Base-by-base conservation (phyloP, 2,888 invertebrate genomes). In the Halictus quadricinctus region DNA sequence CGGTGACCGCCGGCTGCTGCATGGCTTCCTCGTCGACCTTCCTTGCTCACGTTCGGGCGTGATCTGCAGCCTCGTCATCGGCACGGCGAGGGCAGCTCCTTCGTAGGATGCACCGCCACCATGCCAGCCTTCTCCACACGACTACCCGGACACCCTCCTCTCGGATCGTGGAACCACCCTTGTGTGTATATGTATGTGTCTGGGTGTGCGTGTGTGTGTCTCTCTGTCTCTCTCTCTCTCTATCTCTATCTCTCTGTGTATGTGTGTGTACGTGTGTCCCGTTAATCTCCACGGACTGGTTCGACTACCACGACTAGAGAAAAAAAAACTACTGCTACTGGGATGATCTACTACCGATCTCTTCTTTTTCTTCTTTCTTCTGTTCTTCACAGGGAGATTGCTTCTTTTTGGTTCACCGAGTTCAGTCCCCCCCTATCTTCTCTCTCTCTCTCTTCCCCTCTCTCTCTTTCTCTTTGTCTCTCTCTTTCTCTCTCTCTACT, bases 41-140 rank as follows among this genome's bases (percentile, higher is more conserved):
- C 88, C 87, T 87, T 85, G 82, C 86, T 83, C 80, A 77, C 91
- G 87, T 80, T 80, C 85, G 81, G 77, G 83, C 80, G 86, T 80
- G 73, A 86, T 83, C 88, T 87, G 89, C 88, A 88, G 83, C 87
- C 89, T 90, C 92, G 93, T 93, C 93, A 93, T 93, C 92, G 92
- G 92, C 93, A 90, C 92, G 87, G 89, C 90, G 88, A 89, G 88
- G 89, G 90, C 88, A 90, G 90, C 89, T 89, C 87, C 88, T 88
- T 89, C 86, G 87, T 87, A 88, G 88, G 89, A 87, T 88, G 89
- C 90, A 87, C 89, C 90, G 87, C 90, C 91, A 91, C 91, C 93
- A 92, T 88, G 87, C 88, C 89, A 89, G 85, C 87, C 69, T 73
- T 70, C 81, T 48, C 72, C 79, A 69, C 86, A 43, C 73, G 79